Conservation (phyloP, 2,113 vertebrate species). For the Azemiops feae region DNA sequence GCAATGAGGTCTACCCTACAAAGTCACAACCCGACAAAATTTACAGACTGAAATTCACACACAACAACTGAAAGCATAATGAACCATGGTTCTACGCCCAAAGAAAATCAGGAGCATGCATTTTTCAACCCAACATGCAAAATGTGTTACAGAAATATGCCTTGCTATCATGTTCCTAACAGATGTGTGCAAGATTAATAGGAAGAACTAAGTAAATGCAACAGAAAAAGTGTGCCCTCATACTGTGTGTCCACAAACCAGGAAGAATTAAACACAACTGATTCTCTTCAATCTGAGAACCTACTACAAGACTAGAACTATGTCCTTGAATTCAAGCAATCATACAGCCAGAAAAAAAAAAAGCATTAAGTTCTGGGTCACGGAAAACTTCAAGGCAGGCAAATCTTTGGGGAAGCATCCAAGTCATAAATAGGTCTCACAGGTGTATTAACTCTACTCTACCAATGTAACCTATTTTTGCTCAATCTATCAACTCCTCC, state of each 20-base stretch:
- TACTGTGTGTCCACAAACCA: background rate
- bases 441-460: background rate
- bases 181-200: background rate
- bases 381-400: background rate
- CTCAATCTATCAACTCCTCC: background rate
- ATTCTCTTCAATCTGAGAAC: background rate
- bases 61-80: background rate
- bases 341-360: no score
- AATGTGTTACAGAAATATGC: background rate
- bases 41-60: background rate
- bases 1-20: background rate
- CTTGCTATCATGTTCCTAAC: background rate
- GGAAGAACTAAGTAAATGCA: background rate
- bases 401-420: background rate
- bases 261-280: background rate
- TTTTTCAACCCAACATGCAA: background rate
- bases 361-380: background rate
- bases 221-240: background rate
- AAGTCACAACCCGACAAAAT: background rate
- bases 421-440: rapidly evolving
- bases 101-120: background rate
- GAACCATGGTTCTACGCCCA: background rate
- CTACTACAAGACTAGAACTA: background rate
- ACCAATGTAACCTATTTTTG: background rate
- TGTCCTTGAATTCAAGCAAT: background rate